Evolutionary conservation across 1,140 invertebrate genomes (phyloP).

Genomic region (Drosophila truncata): DNA sequence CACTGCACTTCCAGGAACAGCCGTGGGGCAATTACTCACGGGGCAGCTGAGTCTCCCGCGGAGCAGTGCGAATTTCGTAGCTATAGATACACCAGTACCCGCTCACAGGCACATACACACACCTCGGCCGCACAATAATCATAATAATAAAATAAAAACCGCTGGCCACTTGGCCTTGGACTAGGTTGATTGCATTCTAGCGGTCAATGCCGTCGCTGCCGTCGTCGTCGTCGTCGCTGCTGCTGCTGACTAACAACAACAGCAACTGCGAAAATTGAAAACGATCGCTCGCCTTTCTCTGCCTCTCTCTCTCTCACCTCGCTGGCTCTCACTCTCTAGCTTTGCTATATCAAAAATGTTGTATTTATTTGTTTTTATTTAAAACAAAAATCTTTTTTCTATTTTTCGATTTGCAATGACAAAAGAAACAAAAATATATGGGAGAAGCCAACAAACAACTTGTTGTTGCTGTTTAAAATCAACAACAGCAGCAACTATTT

Average conservation of each 20-base stretch:
- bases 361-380: slow-evolving; percentile 40
- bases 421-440: slow-evolving; percentile 24
- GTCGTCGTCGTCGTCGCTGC: slow-evolving; percentile 25
- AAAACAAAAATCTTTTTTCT: slow-evolving; percentile 30
- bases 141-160: slow-evolving; percentile 73
- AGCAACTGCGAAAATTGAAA: slow-evolving; percentile 68
- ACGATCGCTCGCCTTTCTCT: slow-evolving; percentile 57
- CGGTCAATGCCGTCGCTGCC: slow-evolving; percentile 75
- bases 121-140: slow-evolving; percentile 49
- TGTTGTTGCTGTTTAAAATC: slow-evolving; percentile 65
- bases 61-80: slow-evolving; percentile 17
- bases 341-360: slow-evolving; percentile 22
- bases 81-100: slow-evolving; percentile 23
- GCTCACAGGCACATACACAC: slow-evolving; percentile 9
- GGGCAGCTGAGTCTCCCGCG: slow-evolving; percentile 21
- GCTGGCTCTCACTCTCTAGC: background rate
- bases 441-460: slow-evolving; percentile 73
- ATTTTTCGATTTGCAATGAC: slow-evolving; percentile 74
- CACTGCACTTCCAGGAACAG: slow-evolving; percentile 34
- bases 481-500: slow-evolving; percentile 74
- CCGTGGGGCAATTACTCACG: slow-evolving; percentile 51
- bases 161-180: slow-evolving; percentile 83
- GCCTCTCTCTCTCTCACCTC: slow-evolving; percentile 5
- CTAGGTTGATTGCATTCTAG: slow-evolving; percentile 85
- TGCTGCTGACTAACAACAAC: slow-evolving; percentile 56